Base-by-base conservation (phyloP, 2,797 vertebrate species). In the Halcyon leucocephala region DNA sequence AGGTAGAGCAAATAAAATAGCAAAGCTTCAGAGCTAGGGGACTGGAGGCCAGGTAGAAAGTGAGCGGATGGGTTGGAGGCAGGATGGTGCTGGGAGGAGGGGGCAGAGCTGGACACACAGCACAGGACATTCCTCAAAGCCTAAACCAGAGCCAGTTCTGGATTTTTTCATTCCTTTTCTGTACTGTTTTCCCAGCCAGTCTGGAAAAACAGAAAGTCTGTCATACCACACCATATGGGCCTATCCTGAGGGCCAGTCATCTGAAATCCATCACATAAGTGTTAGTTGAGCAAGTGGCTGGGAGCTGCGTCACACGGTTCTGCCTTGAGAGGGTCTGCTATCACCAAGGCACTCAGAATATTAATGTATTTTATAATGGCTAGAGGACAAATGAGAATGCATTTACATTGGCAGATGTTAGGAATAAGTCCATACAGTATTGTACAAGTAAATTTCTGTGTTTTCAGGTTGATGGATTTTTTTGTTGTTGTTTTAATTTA, bases 231-330 rank as follows among this genome's bases (percentile, higher is more conserved):
- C 73, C 93, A 92, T 92, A 89, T 84, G 84, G 73, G 52, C 70
- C 61, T 93, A 83, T 86, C 89, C 94, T 95, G 83, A 89, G 91
- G 96, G 86, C 73, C 91, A 92, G 86, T 78, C 81, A 52, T 90
- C 89, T 71, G 73, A 93, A 95, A 96, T 86, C 81, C 12, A 0
- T 93, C 93, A 76, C 70, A 3, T 20, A 95, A 90, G 77, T 37
- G 55, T 58, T 86, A 94, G 77, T 8, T 83, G 60, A 90, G 60
- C 0, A 0, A 88, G 76, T 35, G 18, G 58, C 80, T 83, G 73
- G 35, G 48, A 94, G 48, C 73, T 92, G 61, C 9, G 1, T 31
- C 0, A 1, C 69, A 70, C 13, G 1, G 25, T 22, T 74, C 62
- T 95, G 84, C 83, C 37, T 17, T 72, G 51, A 35, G 39, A 79